Percentiles rank a stretch among this genome's conserved stretches.
phyloP scores from a whole-genome alignment of 2,113 vertebrate species.

The Cranoglanis bouderius region DNA sequence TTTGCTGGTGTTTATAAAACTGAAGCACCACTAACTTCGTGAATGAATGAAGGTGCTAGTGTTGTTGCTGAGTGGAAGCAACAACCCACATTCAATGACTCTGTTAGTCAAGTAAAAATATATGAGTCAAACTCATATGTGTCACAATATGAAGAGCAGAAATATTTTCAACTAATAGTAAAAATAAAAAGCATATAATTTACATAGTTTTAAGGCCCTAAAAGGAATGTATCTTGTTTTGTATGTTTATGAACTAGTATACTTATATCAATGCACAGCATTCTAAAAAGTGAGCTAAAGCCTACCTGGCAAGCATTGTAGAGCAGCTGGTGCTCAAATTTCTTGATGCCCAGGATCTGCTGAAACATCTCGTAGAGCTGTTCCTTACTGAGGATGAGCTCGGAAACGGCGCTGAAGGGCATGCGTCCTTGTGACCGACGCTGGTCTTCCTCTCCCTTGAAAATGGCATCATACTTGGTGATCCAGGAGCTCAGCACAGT shows the following conservation, averaged over 20 bases:
- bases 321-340: constrained; percentile 94
- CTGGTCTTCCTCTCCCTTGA: constrained; percentile 88
- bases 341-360: constrained; percentile 91
- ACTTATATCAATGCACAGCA: background rate
- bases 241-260: background rate
- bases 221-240: background rate
- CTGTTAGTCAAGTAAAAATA: background rate
- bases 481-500: constrained; percentile 97
- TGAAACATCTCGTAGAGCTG: constrained; percentile 99
- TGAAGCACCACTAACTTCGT: background rate
- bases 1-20: background rate
- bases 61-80: background rate
- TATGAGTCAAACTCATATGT: background rate
- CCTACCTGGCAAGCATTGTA: constrained; percentile 98
- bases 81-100: background rate
- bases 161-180: background rate
- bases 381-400: constrained; percentile 97
- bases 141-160: background rate
- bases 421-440: constrained; percentile 83
- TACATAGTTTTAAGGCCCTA: background rate
- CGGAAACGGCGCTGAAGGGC: constrained; percentile 85
- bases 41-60: background rate
- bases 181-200: background rate
- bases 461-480: constrained; percentile 94
- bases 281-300: background rate